phyloP scores from a whole-genome alignment of 2,888 invertebrate species.

The Latheticus oryzae region DNA sequence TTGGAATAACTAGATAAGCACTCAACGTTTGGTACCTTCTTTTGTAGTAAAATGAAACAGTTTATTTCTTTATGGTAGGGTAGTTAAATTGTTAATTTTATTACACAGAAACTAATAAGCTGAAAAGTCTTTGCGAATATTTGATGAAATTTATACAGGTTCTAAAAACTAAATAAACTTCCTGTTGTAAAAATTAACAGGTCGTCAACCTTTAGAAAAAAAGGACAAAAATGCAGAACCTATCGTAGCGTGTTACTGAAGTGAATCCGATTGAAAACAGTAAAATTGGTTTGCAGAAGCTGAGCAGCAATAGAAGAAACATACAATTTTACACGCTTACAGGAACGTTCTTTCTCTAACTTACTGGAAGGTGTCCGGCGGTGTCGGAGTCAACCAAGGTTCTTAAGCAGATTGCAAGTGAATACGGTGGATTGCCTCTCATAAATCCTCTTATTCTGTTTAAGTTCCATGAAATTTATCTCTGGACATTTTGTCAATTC shows the following conservation, averaged over 20 bases:
- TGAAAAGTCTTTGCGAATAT: no score
- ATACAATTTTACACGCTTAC: slow-evolving; percentile 42
- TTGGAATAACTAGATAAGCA: slow-evolving; percentile 5
- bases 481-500: slow-evolving; percentile 55
- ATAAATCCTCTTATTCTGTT: slow-evolving; percentile 60
- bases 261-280: slow-evolving; percentile 45
- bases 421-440: slow-evolving; percentile 56
- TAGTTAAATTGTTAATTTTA: slow-evolving; percentile 1
- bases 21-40: slow-evolving; percentile 4
- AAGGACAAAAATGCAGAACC: slow-evolving; percentile 39
- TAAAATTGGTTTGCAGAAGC: slow-evolving; percentile 44
- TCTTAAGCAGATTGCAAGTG: slow-evolving; percentile 52
- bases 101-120: no score
- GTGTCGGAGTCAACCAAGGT: slow-evolving; percentile 33
- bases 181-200: slow-evolving; percentile 37
- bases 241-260: slow-evolving; percentile 39
- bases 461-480: slow-evolving; percentile 57
- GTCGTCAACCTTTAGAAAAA: slow-evolving; percentile 23
- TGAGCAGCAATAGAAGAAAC: slow-evolving; percentile 38
- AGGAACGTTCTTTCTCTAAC: slow-evolving; percentile 36
- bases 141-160: no score
- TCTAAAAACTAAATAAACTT: slow-evolving; percentile 16
- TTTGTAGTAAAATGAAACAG: slow-evolving; percentile 17
- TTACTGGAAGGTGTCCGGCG: slow-evolving; percentile 19
- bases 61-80: slow-evolving; percentile 27